phyloP scores from a whole-genome alignment of 2,888 invertebrate species.

The Dyspetes luteomarginatus region DNA sequence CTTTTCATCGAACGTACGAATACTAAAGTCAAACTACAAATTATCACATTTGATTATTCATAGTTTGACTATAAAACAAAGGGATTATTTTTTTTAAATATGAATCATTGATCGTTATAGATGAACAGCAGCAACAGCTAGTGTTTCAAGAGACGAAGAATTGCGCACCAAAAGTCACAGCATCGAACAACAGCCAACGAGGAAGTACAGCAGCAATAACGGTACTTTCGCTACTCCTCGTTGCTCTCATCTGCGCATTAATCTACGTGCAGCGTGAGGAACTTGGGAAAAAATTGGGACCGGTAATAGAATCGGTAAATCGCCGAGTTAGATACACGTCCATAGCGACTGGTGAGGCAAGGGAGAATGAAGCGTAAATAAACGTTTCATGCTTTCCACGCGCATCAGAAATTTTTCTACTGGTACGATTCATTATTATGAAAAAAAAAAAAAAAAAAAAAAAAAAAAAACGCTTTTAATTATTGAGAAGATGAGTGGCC shows the following conservation, averaged over 20 bases:
- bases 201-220: slow-evolving; percentile 74
- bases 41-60: too few relatives aligned
- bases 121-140: slow-evolving; percentile 33
- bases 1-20: too few relatives aligned
- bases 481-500: slow-evolving; percentile 8
- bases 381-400: neutral
- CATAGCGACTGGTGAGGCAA: slow-evolving; percentile 86
- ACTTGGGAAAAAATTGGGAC: slow-evolving; percentile 86
- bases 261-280: slow-evolving; percentile 87
- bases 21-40: too few relatives aligned
- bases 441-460: neutral
- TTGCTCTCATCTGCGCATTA: slow-evolving; percentile 85
- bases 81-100: neutral
- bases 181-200: slow-evolving; percentile 60
- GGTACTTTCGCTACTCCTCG: slow-evolving; percentile 82
- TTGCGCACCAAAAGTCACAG: slow-evolving; percentile 68
- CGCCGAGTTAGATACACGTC: slow-evolving; percentile 90
- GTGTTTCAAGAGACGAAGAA: slow-evolving; percentile 75
- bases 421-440: too few relatives aligned
- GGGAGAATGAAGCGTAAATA: slow-evolving; percentile 80
- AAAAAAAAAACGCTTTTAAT: neutral
- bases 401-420: too few relatives aligned
- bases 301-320: slow-evolving; percentile 87
- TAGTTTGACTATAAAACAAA: neutral
- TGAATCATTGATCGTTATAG: slow-evolving; percentile 46